phyloP scores from a whole-genome alignment of 2,113 vertebrate genomes.

The Scytalopus superciliaris region DNA sequence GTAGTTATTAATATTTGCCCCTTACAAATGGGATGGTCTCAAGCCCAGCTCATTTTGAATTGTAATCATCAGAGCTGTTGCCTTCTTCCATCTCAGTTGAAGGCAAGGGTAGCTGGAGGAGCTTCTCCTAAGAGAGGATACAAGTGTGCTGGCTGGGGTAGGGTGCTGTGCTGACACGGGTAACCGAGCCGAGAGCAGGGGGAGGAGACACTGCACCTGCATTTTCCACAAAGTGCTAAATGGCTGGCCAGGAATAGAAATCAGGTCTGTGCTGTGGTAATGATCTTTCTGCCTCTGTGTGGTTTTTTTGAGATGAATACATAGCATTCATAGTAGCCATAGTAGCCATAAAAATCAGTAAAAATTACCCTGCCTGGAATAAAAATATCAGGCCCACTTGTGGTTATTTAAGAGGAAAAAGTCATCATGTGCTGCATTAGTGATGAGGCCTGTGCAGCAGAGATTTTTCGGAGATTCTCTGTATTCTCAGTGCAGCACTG shows the following conservation, averaged over 20 bases:
- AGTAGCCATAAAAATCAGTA: constrained; percentile 11
- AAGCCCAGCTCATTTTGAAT: neutral
- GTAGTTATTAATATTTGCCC: neutral
- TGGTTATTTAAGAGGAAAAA: neutral
- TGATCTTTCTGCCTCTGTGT: neutral
- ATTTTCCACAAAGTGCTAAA: neutral
- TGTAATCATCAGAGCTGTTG: neutral
- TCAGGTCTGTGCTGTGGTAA: neutral
- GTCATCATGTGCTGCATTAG: neutral
- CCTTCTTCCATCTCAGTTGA: neutral
- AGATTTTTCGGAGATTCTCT: neutral
- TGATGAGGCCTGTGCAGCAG: neutral
- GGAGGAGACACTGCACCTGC: neutral
- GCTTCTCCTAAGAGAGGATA: neutral
- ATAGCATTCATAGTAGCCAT: too few species aligned
- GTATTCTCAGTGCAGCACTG: neutral
- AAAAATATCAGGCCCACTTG: neutral
- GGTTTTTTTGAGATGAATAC: neutral
- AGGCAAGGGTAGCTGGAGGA: neutral
- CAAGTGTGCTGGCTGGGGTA: rapidly evolving
- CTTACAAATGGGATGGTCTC: neutral
- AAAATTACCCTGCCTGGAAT: neutral
- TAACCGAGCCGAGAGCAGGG: neutral
- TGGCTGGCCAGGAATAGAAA: neutral
- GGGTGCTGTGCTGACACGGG: neutral